Base-by-base conservation (phyloP, 2,888 invertebrate species). In the Drosophila anceps region DNA sequence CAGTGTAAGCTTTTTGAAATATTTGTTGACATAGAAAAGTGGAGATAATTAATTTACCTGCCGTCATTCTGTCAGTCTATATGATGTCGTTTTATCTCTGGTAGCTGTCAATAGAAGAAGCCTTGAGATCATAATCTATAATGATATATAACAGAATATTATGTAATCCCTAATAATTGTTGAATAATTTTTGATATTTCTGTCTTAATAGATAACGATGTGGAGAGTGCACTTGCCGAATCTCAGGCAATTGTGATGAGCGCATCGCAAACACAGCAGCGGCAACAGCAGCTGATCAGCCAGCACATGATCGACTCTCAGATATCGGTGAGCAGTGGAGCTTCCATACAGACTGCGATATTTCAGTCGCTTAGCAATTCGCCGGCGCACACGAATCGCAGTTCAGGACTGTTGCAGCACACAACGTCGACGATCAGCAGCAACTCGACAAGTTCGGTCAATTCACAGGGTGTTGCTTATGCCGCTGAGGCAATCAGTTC, bases 271-370 rank as follows among this genome's bases (percentile, higher is more conserved):
- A 87, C 88, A 27, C 91, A 90, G 57, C 88, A 87, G n/a, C 87
- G 78, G 15, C 86, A 84, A 46, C 79, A 79, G 46, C 90, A 87
- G 66, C 57, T 88, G 67, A 79, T 84, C 50, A 91, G 69, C 67
- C 92, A 91, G 61, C 91, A 92, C 73, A 91, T 93, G 79, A 82
- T 93, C 35, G 93, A 93, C 58, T 93, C 93, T n/a, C 93, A 93
- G 76, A 90, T 91, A 64, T 93, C 93, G 29, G 91, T 91, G 12
- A 92, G 91, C 75, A 93, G 93, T 75, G 88, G 91, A 27, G 81
- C 92, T 29, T 93, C 93, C 31, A 85, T 92, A 74, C 93, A 93
- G 82, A 93, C 93, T 18, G 92, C 92, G 20, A 73, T 93, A 29
- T 92, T 92, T 71, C 91, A 92, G 50, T 90, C 91, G 39, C 80